phyloP scores from a whole-genome alignment of 2,113 vertebrate species.

The Marmota flaviventris region DNA sequence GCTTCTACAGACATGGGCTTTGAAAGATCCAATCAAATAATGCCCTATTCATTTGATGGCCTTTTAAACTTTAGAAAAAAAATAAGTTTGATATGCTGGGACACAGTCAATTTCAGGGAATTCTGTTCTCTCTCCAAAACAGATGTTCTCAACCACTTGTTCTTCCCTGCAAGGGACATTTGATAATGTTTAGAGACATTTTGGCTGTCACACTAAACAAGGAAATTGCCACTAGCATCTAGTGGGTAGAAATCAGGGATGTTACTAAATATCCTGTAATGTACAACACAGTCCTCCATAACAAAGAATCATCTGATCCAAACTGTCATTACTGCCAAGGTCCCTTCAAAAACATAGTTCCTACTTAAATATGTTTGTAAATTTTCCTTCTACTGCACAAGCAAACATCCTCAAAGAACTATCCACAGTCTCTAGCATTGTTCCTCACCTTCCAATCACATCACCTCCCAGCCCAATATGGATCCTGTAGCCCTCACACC shows the following conservation, averaged over 20 bases:
- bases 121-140: constrained; percentile 36
- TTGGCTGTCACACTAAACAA: not conserved
- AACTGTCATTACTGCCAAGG: not conserved
- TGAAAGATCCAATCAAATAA: constrained; percentile 4
- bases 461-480: not conserved
- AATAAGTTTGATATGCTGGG: not conserved
- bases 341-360: constrained; percentile 17
- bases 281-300: not conserved
- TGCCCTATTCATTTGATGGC: not conserved
- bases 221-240: not conserved
- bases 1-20: not conserved
- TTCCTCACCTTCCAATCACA: not conserved
- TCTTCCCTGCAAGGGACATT: not conserved
- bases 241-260: not conserved
- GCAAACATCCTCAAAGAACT: not conserved
- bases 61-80: not conserved
- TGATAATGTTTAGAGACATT: not conserved
- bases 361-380: not conserved
- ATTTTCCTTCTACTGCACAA: not conserved
- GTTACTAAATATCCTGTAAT: not conserved
- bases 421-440: not conserved
- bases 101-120: constrained; percentile 9
- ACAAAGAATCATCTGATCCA: not conserved
- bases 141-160: not conserved
- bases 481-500: not conserved